Evolutionary conservation across 2,797 vertebrate species (phyloP).

Genomic region (Aquila chrysaetos): DNA sequence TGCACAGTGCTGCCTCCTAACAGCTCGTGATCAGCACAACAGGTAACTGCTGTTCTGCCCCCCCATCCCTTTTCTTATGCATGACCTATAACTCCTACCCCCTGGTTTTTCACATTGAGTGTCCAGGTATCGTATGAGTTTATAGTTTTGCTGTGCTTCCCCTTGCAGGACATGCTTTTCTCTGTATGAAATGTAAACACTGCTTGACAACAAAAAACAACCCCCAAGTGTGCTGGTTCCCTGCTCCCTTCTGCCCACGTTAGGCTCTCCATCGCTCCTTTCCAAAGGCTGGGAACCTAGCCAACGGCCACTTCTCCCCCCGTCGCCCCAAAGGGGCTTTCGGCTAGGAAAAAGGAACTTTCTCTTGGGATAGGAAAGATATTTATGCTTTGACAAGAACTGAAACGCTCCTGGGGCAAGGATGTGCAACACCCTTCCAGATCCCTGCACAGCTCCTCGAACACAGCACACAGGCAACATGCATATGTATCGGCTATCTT

Average conservation of each 20-base stretch:
- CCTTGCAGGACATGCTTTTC: conserved; percentile 27
- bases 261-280: background rate
- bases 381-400: conserved; percentile 18
- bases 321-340: background rate
- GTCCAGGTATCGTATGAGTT: conserved; percentile 4
- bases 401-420: background rate
- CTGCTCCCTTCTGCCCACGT: background rate
- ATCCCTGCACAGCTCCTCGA: background rate
- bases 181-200: conserved; percentile 30
- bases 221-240: background rate
- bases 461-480: background rate
- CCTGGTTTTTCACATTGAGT: background rate
- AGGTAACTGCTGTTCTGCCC: conserved; percentile 24
- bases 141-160: conserved; percentile 53
- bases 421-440: background rate
- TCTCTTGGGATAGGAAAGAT: background rate
- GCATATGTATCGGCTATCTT: conserved; percentile 16
- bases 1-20: conserved; percentile 14
- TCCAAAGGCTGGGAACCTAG: background rate
- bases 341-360: background rate
- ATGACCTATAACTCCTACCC: background rate
- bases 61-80: background rate
- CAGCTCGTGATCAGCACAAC: conserved; percentile 1
- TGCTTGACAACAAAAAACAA: background rate
- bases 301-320: background rate